Evolutionary conservation across 2,113 vertebrate genomes (phyloP).

Genomic region (Danionella cerebrum): DNA sequence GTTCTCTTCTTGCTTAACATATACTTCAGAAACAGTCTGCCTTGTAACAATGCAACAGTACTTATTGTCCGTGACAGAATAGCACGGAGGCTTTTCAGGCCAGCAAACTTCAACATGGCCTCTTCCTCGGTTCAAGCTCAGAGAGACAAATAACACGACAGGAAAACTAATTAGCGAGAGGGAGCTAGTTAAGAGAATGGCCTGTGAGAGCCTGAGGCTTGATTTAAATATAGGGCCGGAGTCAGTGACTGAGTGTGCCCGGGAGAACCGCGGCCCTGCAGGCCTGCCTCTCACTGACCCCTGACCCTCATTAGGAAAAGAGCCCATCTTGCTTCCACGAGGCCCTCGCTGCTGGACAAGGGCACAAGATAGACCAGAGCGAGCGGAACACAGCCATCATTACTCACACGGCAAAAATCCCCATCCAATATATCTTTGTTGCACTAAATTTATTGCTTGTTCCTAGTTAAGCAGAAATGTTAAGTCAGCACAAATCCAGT

Average conservation of each 20-base stretch:
- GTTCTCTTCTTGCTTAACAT: constrained; percentile 39
- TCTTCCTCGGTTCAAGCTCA: constrained; percentile 34
- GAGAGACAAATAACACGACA: constrained; percentile 64
- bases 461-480: too few species aligned
- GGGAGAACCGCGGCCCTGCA: constrained; percentile 58
- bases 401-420: too few species aligned
- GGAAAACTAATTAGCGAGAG: constrained; percentile 70
- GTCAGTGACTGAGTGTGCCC: constrained; percentile 65
- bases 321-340: constrained; percentile 60
- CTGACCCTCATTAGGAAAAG: constrained; percentile 67
- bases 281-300: constrained; percentile 57
- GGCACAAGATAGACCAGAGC: constrained; percentile 36
- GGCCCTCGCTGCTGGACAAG: constrained; percentile 59
- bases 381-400: background rate
- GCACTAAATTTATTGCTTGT: too few species aligned
- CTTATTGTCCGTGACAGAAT: constrained; percentile 46
- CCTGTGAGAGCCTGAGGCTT: constrained; percentile 56
- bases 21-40: constrained; percentile 32
- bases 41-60: constrained; percentile 27
- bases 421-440: too few species aligned
- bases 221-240: constrained; percentile 68
- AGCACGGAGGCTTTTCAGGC: constrained; percentile 51
- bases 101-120: background rate
- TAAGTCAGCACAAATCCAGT: too few species aligned
- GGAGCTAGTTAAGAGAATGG: constrained; percentile 70